Evolutionary conservation across 2,888 invertebrate species (phyloP).

Genomic region (Slavum lentiscoides): DNA sequence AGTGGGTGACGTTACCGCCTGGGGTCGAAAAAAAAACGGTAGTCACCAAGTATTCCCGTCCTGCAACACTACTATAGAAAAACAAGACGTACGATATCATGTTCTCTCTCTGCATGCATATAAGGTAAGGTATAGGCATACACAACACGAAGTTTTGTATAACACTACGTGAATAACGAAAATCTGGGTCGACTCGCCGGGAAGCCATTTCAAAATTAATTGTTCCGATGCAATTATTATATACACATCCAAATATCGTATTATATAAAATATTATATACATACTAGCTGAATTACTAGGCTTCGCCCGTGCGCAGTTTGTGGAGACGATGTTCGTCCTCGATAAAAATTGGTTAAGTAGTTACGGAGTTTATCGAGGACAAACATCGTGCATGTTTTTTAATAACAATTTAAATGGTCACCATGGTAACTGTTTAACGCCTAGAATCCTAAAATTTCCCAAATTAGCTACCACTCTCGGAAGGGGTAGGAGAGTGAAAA

Average conservation of each 20-base stretch:
- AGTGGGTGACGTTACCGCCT: conserved; percentile 19
- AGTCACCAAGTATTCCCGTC: conserved; percentile 26
- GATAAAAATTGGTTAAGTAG: too few species aligned
- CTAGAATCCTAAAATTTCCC: too few species aligned
- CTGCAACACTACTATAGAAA: not conserved
- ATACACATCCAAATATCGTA: not conserved
- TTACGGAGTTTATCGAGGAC: too few species aligned
- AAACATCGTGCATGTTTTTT: too few species aligned
- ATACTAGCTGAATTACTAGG: too few species aligned
- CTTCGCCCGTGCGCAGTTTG: too few species aligned
- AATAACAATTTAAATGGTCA: too few species aligned
- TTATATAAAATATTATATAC: conserved; percentile 5
- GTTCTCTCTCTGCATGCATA: not conserved
- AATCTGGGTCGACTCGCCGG: conserved; percentile 42
- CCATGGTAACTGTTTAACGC: too few species aligned
- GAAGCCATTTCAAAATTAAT: conserved; percentile 48
- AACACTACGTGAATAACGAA: conserved; percentile 13
- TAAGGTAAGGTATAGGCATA: not conserved
- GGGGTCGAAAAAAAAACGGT: conserved; percentile 31
- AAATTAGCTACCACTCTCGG: too few species aligned
- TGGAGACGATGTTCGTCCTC: too few species aligned
- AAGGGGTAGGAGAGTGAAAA: too few species aligned
- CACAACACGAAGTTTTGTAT: not conserved
- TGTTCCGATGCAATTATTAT: conserved; percentile 32
- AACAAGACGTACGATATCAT: conserved; percentile 8